Conservation (phyloP, 37 sponge, comb jelly and placozoan species). For the Chondrilla cf. caribensis region DNA sequence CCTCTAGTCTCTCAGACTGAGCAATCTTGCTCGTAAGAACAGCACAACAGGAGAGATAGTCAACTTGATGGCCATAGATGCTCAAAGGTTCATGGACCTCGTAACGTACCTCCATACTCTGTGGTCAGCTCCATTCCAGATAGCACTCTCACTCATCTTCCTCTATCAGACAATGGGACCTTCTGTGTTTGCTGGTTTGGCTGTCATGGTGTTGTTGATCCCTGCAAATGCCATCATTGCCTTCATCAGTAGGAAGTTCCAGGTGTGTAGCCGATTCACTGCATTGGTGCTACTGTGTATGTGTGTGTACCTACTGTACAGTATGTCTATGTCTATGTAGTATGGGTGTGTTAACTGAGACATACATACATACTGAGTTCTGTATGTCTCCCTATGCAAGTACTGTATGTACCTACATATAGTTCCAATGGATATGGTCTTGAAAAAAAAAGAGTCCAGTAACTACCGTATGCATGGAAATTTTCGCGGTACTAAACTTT, state of each 20-base stretch:
- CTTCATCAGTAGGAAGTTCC: constrained; percentile 42
- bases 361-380: too few relatives aligned
- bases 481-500: too few relatives aligned
- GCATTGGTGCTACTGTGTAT: neutral
- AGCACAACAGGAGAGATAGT: constrained; percentile 93
- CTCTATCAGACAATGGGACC: constrained; percentile 83
- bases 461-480: too few relatives aligned
- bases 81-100: constrained; percentile 92
- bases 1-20: constrained; percentile 77
- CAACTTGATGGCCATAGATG: constrained; percentile 99
- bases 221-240: constrained; percentile 80
- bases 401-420: too few relatives aligned
- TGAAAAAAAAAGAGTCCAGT: too few relatives aligned
- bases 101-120: constrained; percentile 77
- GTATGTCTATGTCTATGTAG: neutral
- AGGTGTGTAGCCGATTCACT: constrained; percentile 24
- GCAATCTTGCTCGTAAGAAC: constrained; percentile 59
- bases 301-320: neutral
- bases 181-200: constrained; percentile 89
- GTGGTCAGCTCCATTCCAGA: constrained; percentile 96
- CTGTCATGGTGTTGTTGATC: constrained; percentile 82
- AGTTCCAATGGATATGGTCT: too few relatives aligned
- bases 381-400: too few relatives aligned
- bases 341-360: neutral
- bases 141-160: constrained; percentile 72